Percentiles rank a stretch among this genome's conserved stretches.
phyloP scores from a whole-genome alignment of 2,113 vertebrate genomes.

The Lepisosteus osseus region DNA sequence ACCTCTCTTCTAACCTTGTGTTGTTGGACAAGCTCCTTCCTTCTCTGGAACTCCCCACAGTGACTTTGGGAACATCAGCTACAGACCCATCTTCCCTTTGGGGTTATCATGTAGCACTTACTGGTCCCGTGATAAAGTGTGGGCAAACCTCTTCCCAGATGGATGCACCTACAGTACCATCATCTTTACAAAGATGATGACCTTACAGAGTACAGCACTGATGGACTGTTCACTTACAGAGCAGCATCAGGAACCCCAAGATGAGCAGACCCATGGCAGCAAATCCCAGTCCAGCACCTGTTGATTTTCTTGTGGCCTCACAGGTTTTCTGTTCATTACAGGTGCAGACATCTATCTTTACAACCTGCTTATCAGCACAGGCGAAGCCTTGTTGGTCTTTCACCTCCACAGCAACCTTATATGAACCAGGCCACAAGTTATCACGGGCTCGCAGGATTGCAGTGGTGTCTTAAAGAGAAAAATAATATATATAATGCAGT shows the following conservation, averaged over 20 bases:
- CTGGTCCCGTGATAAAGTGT: too few species aligned
- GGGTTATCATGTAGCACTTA: too few species aligned
- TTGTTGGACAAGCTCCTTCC: too few species aligned
- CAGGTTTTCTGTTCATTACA: slow-evolving; percentile 41
- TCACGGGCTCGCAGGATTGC: slow-evolving; percentile 46
- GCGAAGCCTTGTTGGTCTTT: slow-evolving; percentile 62
- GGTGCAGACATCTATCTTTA: slow-evolving; percentile 54
- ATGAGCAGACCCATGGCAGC: slow-evolving; percentile 71
- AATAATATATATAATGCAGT: background rate
- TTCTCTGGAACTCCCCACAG: too few species aligned
- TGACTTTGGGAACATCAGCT: too few species aligned
- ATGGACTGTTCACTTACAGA: slow-evolving; percentile 64
- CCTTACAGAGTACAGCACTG: too few species aligned
- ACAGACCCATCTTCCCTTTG: too few species aligned
- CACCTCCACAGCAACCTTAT: slow-evolving; percentile 51
- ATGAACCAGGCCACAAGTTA: slow-evolving; percentile 56
- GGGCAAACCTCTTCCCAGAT: too few species aligned
- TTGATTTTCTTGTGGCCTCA: fast-evolving
- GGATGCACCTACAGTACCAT: too few species aligned
- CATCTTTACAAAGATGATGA: too few species aligned
- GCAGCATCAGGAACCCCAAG: slow-evolving; percentile 77
- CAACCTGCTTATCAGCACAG: slow-evolving; percentile 42
- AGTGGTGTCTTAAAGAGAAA: slow-evolving; percentile 46
- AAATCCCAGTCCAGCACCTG: slow-evolving; percentile 49
- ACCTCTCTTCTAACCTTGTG: too few species aligned